Evolutionary conservation across 2,797 vertebrate genomes (phyloP).

Genomic region (Eulemur mongoz): DNA sequence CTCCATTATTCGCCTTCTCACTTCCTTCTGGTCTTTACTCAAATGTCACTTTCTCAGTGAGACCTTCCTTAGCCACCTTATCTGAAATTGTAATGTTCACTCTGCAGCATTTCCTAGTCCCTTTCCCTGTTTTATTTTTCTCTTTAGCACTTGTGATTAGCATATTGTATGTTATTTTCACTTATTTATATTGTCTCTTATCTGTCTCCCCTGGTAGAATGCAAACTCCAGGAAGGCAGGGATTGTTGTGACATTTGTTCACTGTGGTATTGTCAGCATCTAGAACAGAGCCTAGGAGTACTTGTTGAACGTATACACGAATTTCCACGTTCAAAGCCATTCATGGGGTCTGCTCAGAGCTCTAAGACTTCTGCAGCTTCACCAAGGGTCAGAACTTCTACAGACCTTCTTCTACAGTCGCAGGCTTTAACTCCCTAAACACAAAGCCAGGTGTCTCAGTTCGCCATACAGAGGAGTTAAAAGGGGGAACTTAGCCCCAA

Average conservation of each 20-base stretch:
- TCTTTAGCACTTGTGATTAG: background rate
- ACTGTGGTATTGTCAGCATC: background rate
- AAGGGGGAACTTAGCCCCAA: background rate
- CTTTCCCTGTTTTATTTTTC: background rate
- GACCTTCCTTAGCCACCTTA: background rate
- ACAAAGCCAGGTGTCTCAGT: background rate
- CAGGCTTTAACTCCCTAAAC: background rate
- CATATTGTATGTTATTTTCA: background rate
- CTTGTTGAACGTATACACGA: background rate
- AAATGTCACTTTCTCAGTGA: background rate
- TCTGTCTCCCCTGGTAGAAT: background rate
- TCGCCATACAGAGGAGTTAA: background rate
- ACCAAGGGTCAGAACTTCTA: background rate
- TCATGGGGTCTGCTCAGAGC: background rate
- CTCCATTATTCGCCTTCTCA: background rate
- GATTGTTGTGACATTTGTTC: background rate
- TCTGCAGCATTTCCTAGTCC: background rate
- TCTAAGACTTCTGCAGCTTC: background rate
- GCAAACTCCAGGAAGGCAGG: background rate
- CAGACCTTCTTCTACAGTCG: background rate
- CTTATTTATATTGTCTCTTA: background rate
- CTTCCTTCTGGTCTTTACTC: background rate
- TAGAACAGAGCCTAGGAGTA: background rate
- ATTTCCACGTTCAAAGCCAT: background rate
- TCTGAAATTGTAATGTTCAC: background rate